A percentile compares a stretch with the other conserved stretches of the same genome.
These are phyloP conservation scores for Agrochola lychnidis DNA, from an alignment of 2,888 invertebrate genomes.

Conservation along the genomic window DNA sequence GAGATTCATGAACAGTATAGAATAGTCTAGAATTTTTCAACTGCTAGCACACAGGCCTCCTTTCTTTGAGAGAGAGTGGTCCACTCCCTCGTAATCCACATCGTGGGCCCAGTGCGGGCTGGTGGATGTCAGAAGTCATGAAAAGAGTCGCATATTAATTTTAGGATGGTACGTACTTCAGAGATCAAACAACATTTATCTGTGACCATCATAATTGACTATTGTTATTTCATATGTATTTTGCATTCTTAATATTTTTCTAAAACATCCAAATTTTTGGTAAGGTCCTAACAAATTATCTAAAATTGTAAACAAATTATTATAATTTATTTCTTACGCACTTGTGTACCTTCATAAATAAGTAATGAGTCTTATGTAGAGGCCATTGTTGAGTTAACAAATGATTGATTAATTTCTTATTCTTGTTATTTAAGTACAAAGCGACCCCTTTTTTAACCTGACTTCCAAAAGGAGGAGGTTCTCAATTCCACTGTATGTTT, in stretches of 20 bases:
- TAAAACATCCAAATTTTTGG: background rate
- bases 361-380: background rate
- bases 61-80: background rate
- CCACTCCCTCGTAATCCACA: background rate
- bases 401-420: background rate
- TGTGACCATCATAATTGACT: background rate
- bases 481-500: too few species aligned
- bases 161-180: background rate
- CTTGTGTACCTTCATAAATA: background rate
- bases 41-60: background rate
- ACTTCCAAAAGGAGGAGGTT: too few species aligned
- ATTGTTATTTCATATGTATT: background rate
- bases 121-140: background rate
- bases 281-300: background rate
- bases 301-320: background rate
- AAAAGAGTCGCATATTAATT: background rate
- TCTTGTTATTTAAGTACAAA: background rate
- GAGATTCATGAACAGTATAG: background rate
- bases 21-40: background rate
- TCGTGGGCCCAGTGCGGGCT: background rate
- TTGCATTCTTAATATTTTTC: background rate
- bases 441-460: too few species aligned
- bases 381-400: background rate
- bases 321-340: background rate
- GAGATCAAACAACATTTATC: background rate